A percentile compares a stretch with the other conserved stretches of the same genome.
Evolutionary conservation across 2,113 vertebrate species (phyloP).

Genomic region (Aleadryas rufinucha): DNA sequence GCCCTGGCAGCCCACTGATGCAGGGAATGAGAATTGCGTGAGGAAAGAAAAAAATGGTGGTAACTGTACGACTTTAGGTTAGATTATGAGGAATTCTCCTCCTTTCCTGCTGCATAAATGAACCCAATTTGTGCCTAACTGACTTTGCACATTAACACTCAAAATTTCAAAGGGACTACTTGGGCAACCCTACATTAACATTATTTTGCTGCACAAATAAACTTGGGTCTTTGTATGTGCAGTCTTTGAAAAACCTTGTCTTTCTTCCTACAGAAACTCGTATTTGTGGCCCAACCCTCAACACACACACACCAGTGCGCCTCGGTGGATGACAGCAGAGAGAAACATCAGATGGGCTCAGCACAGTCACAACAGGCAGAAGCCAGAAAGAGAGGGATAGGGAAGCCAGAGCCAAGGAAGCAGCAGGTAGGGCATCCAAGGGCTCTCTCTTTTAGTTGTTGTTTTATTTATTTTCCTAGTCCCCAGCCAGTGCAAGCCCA

Average conservation of each 20-base stretch:
- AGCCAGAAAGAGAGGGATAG: background rate
- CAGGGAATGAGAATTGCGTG: rapidly evolving
- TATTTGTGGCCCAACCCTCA: background rate
- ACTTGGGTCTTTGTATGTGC: rapidly evolving
- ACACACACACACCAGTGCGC: rapidly evolving
- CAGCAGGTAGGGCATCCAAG: background rate
- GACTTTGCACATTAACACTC: background rate
- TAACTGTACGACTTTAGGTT: rapidly evolving
- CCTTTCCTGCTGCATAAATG: background rate
- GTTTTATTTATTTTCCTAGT: background rate
- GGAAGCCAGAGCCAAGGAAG: background rate
- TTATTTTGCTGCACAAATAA: background rate
- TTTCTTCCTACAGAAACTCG: background rate
- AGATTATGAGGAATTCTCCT: background rate
- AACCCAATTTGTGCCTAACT: background rate
- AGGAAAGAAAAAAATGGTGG: rapidly evolving
- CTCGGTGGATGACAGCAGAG: background rate
- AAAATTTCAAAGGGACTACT: background rate
- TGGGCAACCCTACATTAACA: background rate
- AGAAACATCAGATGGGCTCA: rapidly evolving
- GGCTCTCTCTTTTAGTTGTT: background rate
- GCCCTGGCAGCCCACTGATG: background rate
- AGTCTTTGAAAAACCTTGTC: background rate
- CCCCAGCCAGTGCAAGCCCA: background rate
- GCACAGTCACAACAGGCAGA: background rate